phyloP scores from a whole-genome alignment of 2,888 invertebrate species.

The Oligia latruncula region DNA sequence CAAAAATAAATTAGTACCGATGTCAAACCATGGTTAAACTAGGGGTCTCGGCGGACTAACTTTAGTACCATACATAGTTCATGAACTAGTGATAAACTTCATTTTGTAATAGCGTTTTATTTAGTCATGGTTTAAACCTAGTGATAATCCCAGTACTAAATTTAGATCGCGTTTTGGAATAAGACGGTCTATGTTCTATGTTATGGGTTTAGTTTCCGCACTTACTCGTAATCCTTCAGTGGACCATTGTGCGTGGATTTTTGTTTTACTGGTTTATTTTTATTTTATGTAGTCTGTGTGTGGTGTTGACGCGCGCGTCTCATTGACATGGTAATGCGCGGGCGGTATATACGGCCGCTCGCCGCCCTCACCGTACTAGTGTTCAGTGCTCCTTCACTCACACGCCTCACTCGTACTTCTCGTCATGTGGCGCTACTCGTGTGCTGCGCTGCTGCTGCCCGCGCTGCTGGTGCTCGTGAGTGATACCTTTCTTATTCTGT shows the following conservation, averaged over 20 bases:
- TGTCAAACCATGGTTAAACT: too few relatives aligned
- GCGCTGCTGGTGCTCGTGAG: slow-evolving; percentile 45
- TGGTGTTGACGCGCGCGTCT: not conserved
- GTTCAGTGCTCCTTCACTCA: not conserved
- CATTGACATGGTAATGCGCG: slow-evolving; percentile 50
- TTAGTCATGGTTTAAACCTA: too few relatives aligned
- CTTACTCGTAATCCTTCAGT: too few relatives aligned
- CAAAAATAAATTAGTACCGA: too few relatives aligned
- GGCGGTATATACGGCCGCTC: slow-evolving; percentile 40
- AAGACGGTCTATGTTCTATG: too few relatives aligned
- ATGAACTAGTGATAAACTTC: too few relatives aligned
- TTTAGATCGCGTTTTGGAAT: too few relatives aligned
- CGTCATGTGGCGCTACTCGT: slow-evolving; percentile 32
- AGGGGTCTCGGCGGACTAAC: too few relatives aligned
- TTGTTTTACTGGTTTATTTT: slow-evolving; percentile 2
- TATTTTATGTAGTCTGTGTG: not conserved
- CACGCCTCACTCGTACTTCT: not conserved
- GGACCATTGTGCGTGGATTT: not conserved
- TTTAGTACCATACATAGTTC: too few relatives aligned
- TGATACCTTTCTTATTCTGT: not conserved
- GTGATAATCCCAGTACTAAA: too few relatives aligned
- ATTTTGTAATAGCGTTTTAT: too few relatives aligned
- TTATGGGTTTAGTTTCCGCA: too few relatives aligned
- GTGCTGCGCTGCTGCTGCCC: slow-evolving; percentile 39
- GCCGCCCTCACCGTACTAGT: not conserved